Evolutionary conservation across 2,797 vertebrate species (phyloP), one percentile per base, ranked within the genome.

Genomic region (Catharus ustulatus): DNA sequence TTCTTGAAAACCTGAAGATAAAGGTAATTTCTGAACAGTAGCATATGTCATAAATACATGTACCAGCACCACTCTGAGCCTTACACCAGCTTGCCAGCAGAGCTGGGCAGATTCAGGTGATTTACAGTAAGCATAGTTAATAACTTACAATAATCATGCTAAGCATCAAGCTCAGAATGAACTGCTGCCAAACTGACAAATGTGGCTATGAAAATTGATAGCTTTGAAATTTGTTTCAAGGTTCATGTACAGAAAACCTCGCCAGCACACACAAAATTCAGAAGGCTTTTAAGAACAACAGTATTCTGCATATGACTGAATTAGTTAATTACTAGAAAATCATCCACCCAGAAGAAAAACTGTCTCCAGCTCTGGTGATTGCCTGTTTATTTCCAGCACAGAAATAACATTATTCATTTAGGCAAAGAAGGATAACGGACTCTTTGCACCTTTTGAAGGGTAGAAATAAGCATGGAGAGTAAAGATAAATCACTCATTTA

Each of bases 131-230:
- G 40, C 62, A 72, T 2, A 93, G 75, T 34, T 95, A 94, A 73
- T 43, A 89, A 95, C 57, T 95, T 89, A 42, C 13, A 94, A 88
- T 92, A 89, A 96, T 40, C 73, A 88, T 36, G 84, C 93, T 90
- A 72, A 95, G 57, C 51, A 92, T 89, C 64, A 86, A 87, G 78
- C 76, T 89, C 36, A 66, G 95, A 96, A 94, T 73, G n/a, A 95
- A 92, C 52, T 89, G 73, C 78, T 93, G 66, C 92, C 81, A 95
- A 93, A 77, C 40, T 75, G 62, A 94, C 86, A 95, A 94, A 94
- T 30, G 38, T 34, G 20, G 32, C 68, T 79, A 66, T 40, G 74
- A 94, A 96, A 96, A 89, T 10, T 87, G 69, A 59, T 91, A 93
- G 58, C 66, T 88, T 67, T 89, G 72, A 95, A 93, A 95, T 93